Conservation (phyloP, 1,140 invertebrate genomes). For the Cotesia glomerata region DNA sequence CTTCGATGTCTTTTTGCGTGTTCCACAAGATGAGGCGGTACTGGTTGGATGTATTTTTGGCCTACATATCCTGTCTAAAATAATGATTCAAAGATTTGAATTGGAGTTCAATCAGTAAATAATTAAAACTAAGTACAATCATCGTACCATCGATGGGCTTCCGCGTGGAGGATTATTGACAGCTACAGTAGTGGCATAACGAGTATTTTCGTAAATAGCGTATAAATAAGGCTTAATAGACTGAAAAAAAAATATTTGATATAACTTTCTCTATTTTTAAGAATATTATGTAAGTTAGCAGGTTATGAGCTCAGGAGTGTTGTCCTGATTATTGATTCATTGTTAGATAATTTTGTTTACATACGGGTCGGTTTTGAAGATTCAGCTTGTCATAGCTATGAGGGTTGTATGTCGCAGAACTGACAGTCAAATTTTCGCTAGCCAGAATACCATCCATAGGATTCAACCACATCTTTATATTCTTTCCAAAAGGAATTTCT, state of each 20-base stretch:
- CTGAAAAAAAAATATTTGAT: background rate
- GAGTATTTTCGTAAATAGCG: background rate
- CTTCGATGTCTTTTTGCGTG: background rate
- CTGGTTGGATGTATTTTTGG: background rate
- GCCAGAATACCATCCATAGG: conserved; percentile 65
- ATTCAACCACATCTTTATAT: conserved; percentile 70
- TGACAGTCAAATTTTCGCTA: background rate
- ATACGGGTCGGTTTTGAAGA: too few relatives aligned
- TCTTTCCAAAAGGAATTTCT: conserved; percentile 72
- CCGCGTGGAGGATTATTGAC: background rate
- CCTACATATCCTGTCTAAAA: background rate
- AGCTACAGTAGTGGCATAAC: background rate
- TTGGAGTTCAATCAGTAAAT: too few relatives aligned
- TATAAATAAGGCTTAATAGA: background rate
- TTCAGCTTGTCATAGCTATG: too few relatives aligned
- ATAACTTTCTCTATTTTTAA: background rate
- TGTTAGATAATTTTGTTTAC: too few relatives aligned
- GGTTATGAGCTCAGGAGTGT: too few relatives aligned
- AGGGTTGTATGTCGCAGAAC: background rate
- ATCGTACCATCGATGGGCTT: background rate
- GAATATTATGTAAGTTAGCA: background rate
- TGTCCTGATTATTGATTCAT: too few relatives aligned
- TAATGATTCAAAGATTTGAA: too few relatives aligned
- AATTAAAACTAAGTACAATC: background rate
- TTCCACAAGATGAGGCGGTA: conserved; percentile 17